A percentile compares a stretch with the other conserved stretches of the same genome.
Conservation (phyloP, 1,140 invertebrate genomes). For the Cephus cinctus region DNA sequence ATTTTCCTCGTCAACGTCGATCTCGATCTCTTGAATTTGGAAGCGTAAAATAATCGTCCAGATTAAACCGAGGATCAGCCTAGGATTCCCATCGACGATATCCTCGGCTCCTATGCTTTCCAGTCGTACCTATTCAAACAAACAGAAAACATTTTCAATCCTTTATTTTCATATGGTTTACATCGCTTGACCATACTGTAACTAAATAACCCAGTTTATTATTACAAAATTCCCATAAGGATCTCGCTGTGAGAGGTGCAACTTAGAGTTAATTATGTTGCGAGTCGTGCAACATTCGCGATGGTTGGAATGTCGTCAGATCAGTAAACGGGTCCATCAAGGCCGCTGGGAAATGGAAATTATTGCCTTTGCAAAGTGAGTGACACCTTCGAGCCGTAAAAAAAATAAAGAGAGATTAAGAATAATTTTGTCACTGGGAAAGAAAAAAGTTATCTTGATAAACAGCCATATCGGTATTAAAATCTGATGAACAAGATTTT, state of each 20-base stretch:
- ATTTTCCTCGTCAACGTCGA: conserved; percentile 96
- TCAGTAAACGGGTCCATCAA: conserved; percentile 43
- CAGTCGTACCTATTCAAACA: conserved; percentile 88
- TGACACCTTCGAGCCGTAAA: conserved; percentile 17
- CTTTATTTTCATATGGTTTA: no score
- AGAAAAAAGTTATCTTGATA: neutral
- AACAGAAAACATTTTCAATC: no score
- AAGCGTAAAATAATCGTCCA: conserved; percentile 98
- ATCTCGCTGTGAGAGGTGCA: no score
- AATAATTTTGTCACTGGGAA: neutral
- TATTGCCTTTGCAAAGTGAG: conserved; percentile 32
- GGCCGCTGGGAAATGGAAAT: conserved; percentile 46
- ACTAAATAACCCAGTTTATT: no score
- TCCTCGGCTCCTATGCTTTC: conserved; percentile 99
- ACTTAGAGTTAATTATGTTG: neutral
- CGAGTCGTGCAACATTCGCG: conserved; percentile 20
- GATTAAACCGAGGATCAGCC: conserved; percentile 95
- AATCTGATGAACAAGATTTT: no score
- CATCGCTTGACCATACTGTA: no score
- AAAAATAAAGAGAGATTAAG: conserved; percentile 19
- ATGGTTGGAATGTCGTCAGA: conserved; percentile 48
- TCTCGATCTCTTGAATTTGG: conserved; percentile 98
- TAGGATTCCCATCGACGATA: conserved; percentile 96
- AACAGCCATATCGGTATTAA: no score
- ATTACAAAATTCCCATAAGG: no score